A percentile compares a stretch with the other conserved stretches of the same genome.
These are phyloP conservation scores for Aix galericulata DNA, from an alignment of 2,113 vertebrate species.

Conservation along the genomic window DNA sequence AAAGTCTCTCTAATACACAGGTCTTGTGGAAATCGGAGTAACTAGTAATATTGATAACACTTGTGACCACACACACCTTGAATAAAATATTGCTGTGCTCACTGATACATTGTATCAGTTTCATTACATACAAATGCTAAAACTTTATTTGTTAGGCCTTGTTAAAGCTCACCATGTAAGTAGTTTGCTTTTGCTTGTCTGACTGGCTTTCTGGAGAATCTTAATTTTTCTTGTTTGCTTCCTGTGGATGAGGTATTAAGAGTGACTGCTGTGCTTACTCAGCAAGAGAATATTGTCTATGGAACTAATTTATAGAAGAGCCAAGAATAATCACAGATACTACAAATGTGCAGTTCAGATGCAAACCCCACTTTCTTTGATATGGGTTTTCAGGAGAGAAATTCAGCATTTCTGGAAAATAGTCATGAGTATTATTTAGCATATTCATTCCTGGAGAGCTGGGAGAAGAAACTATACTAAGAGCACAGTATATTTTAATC, in stretches of 20 bases:
- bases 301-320: neutral
- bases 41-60: neutral
- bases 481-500: neutral
- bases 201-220: neutral
- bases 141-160: neutral
- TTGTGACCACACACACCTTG: neutral
- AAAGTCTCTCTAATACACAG: neutral
- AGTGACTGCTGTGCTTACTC: constrained; percentile 4
- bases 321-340: neutral
- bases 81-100: neutral
- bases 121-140: neutral
- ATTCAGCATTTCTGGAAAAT: neutral
- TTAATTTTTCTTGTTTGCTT: neutral
- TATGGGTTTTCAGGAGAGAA: neutral
- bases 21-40: neutral
- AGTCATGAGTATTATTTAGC: neutral
- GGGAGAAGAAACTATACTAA: neutral
- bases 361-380: neutral
- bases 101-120: neutral
- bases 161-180: neutral
- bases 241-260: neutral
- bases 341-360: neutral
- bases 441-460: neutral
- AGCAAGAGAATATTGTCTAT: neutral
- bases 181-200: neutral